Conservation (phyloP, 2,888 invertebrate species). For the Watsonalla cultraria region DNA sequence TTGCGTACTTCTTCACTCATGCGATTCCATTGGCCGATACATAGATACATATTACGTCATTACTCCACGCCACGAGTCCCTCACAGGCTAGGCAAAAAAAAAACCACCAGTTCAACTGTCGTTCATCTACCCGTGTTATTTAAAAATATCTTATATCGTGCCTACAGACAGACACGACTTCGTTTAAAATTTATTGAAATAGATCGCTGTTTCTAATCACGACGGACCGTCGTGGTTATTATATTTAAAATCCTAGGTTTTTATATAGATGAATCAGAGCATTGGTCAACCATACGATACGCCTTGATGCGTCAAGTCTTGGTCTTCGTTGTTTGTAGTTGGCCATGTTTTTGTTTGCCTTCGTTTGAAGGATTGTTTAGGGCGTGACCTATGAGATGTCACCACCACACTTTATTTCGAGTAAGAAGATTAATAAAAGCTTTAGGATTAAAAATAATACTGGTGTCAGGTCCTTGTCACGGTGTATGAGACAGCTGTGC, state of each 20-base stretch:
- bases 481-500: slow-evolving; percentile 43
- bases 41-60: too few species aligned
- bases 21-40: too few species aligned
- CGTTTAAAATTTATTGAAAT: background rate
- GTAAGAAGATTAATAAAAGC: slow-evolving; percentile 35
- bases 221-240: background rate
- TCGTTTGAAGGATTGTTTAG: slow-evolving; percentile 28
- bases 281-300: slow-evolving; percentile 15
- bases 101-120: too few species aligned
- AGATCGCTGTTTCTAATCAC: background rate
- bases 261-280: slow-evolving; percentile 3
- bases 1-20: too few species aligned
- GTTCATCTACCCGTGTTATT: background rate
- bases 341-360: slow-evolving; percentile 26
- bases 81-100: too few species aligned
- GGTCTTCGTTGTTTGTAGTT: slow-evolving; percentile 29
- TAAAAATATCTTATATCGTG: background rate
- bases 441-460: slow-evolving; percentile 27
- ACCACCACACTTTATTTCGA: slow-evolving; percentile 19
- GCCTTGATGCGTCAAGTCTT: slow-evolving; percentile 15
- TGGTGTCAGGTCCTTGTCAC: slow-evolving; percentile 29
- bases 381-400: slow-evolving; percentile 18
- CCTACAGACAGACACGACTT: background rate
- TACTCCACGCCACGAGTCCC: too few species aligned
- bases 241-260: background rate